Percentiles rank a stretch among this genome's conserved stretches.
phyloP scores from a whole-genome alignment of 1,140 invertebrate species.

The Hermatobates lingyangjiaoensis region DNA sequence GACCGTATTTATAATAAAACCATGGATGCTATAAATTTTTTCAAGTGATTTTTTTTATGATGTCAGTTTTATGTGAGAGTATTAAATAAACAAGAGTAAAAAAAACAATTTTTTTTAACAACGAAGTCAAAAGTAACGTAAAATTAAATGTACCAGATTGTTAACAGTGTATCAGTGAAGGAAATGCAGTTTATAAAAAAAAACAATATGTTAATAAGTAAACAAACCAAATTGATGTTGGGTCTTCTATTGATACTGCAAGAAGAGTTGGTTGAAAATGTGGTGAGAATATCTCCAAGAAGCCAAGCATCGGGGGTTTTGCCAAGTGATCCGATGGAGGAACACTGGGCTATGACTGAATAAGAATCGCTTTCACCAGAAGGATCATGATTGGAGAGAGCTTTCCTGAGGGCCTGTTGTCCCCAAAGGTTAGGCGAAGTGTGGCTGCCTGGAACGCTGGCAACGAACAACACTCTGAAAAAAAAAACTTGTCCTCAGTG shows the following conservation, averaged over 20 bases:
- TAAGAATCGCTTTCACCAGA: slow-evolving; percentile 5
- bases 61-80: too few species aligned
- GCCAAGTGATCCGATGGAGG: slow-evolving; percentile 76
- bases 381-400: slow-evolving; percentile 3
- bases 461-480: slow-evolving; percentile 60
- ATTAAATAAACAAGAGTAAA: too few species aligned
- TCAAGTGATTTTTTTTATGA: too few species aligned
- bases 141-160: too few species aligned
- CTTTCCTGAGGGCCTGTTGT: slow-evolving; percentile 39
- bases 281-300: slow-evolving; percentile 38
- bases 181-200: not conserved
- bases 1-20: too few species aligned
- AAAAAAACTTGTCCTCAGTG: too few species aligned
- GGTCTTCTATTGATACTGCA: slow-evolving; percentile 6
- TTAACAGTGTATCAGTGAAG: too few species aligned
- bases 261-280: slow-evolving; percentile 18
- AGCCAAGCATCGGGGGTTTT: slow-evolving; percentile 48
- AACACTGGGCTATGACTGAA: slow-evolving; percentile 64
- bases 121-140: too few species aligned
- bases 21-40: too few species aligned
- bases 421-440: slow-evolving; percentile 42
- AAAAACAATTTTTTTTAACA: too few species aligned
- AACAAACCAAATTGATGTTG: slow-evolving; percentile 23
- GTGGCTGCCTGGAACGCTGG: slow-evolving; percentile 65
- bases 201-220: slow-evolving; percentile 7